Evolutionary conservation across 37 sponge, comb jelly and placozoan species (phyloP), one percentile per base, ranked within the genome.

Genomic region (Beroe forskalii): DNA sequence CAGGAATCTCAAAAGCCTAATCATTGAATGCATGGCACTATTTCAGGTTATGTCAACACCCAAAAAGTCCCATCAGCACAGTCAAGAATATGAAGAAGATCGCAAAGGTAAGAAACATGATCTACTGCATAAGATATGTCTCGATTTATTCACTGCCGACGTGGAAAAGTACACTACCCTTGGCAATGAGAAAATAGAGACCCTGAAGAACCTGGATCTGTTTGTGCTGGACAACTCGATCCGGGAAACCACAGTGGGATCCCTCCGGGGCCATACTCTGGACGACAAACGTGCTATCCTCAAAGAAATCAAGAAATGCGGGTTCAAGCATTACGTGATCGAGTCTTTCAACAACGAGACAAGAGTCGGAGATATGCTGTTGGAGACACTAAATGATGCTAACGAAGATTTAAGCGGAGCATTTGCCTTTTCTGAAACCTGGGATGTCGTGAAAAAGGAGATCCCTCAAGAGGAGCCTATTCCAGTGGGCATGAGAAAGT

Each of bases 181-280:
- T 8, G 66, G n/a, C 66, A 63, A 63, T 3, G 66, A 19, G 25
- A 63, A 63, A 20, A 63, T 28, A 30, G n/a, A 90, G 23, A 30
- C 28, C 20, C 67, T 92, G 42, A 62, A 41, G 75, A 62, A 92
- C 6, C 41, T 90, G 27, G 92, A 92, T 39, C 67, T 62, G 36
- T 90, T 92, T 61, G 92, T 92, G 0, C 33, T 92, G 63, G 92
- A 92, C 90, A 92, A 62, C 90, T 92, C 92, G 0, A 90, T 92
- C 63, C 36, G 92, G 9, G 92, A 92, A 67, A 92, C 75, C 37
- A 92, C 92, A 0, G 92, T 92, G 40, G 90, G 92, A 14, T 90
- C 90, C 41, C 62, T 92, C 23, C 67, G 90, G 35, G 92, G 92
- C 12, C 92, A 92, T 66, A 92, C 92, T 40, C 40, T 92, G 41